Conservation (phyloP, 2,113 vertebrate species). For the Corydoras sp. region DNA sequence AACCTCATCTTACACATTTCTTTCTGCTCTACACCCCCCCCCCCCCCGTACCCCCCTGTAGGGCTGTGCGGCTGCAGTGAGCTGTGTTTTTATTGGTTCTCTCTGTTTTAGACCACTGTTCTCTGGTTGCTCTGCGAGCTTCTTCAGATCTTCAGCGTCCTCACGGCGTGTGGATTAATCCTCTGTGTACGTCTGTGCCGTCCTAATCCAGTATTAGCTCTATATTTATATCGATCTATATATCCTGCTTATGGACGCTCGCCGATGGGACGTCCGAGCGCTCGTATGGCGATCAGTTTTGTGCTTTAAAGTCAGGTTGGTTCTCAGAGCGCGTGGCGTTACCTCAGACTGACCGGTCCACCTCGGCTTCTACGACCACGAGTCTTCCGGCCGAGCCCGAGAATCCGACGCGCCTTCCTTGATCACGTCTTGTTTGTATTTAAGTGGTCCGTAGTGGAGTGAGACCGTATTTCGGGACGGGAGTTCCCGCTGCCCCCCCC, state of each 20-base stretch:
- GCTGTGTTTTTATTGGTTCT: neutral
- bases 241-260: conserved; percentile 86
- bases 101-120: neutral
- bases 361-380: conserved; percentile 42
- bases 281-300: conserved; percentile 5
- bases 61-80: too few relatives aligned
- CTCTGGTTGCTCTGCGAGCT: neutral
- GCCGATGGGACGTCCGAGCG: conserved; percentile 74
- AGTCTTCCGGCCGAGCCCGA: conserved; percentile 40
- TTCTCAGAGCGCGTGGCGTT: conserved; percentile 43
- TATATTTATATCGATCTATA: conserved; percentile 88
- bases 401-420: too few relatives aligned
- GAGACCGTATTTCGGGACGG: conserved; percentile 37
- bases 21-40: conserved; percentile 21
- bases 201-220: conserved; percentile 94
- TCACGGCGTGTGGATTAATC: conserved; percentile 71
- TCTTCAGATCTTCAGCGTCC: neutral
- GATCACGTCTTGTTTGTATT: too few relatives aligned
- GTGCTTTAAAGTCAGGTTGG: conserved; percentile 49
- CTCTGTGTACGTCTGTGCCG: conserved; percentile 71
- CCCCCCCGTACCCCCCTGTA: neutral
- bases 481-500: conserved; percentile 32
- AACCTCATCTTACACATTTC: conserved; percentile 48
- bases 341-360: conserved; percentile 45
- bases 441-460: too few relatives aligned